Conservation (phyloP, 2,797 vertebrate species). For the Clarias pachynema region DNA sequence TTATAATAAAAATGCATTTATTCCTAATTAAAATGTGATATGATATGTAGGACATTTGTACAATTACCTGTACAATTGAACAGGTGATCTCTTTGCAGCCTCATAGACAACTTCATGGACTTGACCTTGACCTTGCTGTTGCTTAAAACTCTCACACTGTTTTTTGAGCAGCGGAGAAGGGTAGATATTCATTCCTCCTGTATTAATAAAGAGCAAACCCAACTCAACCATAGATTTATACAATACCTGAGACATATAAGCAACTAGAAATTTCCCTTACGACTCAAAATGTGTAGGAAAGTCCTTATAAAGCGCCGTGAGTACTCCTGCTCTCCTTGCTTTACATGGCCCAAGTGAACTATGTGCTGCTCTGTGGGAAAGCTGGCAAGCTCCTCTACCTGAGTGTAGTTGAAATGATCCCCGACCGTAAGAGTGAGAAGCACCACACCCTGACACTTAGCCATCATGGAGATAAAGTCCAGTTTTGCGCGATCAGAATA, state of each 20-base stretch:
- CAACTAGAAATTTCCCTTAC: too few relatives aligned
- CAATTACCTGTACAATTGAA: slow-evolving; percentile 46
- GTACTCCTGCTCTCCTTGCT: too few relatives aligned
- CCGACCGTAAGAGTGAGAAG: slow-evolving; percentile 81
- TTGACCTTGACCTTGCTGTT: background rate
- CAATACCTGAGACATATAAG: background rate
- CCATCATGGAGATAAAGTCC: slow-evolving; percentile 69
- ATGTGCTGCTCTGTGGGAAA: slow-evolving; percentile 79
- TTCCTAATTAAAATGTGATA: background rate
- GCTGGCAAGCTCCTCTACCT: slow-evolving; percentile 77
- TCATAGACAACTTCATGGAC: background rate
- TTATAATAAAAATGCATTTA: background rate
- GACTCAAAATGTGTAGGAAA: too few relatives aligned
- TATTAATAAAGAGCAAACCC: slow-evolving; percentile 35
- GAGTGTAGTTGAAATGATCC: slow-evolving; percentile 55
- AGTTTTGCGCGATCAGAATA: slow-evolving; percentile 72
- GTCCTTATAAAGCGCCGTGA: too few relatives aligned
- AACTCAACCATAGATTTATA: background rate
- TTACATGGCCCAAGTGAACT: too few relatives aligned
- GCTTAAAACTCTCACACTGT: slow-evolving; percentile 68
- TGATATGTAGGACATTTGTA: background rate
- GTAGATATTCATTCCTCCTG: slow-evolving; percentile 78
- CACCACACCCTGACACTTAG: slow-evolving; percentile 81
- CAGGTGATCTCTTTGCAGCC: slow-evolving; percentile 31
- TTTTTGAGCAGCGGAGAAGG: slow-evolving; percentile 67